These are phyloP conservation scores for Ancistrus triradiatus DNA, from an alignment of 2,113 vertebrate species.

Conservation along the genomic window DNA sequence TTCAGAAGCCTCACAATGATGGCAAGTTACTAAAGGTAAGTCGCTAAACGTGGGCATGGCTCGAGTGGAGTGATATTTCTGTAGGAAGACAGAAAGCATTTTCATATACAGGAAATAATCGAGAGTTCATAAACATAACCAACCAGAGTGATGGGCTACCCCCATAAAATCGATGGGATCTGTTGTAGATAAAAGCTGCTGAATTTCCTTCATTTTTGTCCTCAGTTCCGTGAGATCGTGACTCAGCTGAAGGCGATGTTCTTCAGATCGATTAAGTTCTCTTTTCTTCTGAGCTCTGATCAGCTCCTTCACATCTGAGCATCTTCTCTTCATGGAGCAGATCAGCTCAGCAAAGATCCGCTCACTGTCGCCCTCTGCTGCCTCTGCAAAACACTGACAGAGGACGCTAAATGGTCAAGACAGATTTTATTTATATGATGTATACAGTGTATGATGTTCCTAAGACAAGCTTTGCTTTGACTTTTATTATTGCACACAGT, in stretches of 20 bases:
- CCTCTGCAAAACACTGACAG: slow-evolving; percentile 13
- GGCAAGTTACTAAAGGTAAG: not conserved
- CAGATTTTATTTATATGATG: too few relatives aligned
- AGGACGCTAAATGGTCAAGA: too few relatives aligned
- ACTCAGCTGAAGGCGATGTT: not conserved
- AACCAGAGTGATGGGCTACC: not conserved
- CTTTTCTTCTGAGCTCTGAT: slow-evolving; percentile 2
- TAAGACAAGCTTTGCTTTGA: too few relatives aligned
- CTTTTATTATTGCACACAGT: too few relatives aligned
- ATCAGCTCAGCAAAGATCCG: slow-evolving; percentile 8
- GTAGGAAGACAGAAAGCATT: not conserved
- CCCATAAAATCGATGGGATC: slow-evolving; percentile 13
- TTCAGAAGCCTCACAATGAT: slow-evolving; percentile 8
- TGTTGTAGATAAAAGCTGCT: slow-evolving; percentile 2
- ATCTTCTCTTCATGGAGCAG: not conserved
- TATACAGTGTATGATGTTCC: too few relatives aligned
- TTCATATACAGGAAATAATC: not conserved
- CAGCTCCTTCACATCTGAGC: slow-evolving; percentile 12
- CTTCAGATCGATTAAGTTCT: not conserved
- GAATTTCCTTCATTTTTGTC: slow-evolving; percentile 1
- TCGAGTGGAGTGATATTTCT: slow-evolving; percentile 16
- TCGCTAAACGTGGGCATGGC: not conserved
- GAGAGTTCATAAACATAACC: not conserved
- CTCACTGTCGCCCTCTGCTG: not conserved
- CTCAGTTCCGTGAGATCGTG: slow-evolving; percentile 1